Percentiles rank a stretch among this genome's conserved stretches.
These are phyloP conservation scores for Anas platyrhynchos DNA, from an alignment of 2,113 vertebrate genomes.

Conservation along the genomic window DNA sequence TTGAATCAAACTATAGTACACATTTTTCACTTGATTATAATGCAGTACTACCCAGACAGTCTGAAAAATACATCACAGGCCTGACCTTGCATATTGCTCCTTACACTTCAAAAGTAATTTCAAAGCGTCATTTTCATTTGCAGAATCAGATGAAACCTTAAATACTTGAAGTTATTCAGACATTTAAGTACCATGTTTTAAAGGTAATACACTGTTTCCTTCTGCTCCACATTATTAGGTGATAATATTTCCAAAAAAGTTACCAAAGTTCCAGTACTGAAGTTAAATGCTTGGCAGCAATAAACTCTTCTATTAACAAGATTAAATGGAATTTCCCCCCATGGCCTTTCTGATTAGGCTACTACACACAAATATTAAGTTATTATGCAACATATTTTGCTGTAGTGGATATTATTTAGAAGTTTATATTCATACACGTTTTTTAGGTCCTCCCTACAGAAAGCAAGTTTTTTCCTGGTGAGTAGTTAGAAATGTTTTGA, in stretches of 20 bases:
- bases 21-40: background rate
- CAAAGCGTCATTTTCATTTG: background rate
- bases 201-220: background rate
- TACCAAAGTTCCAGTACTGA: background rate
- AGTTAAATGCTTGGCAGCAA: background rate
- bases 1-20: background rate
- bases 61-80: background rate
- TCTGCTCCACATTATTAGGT: background rate
- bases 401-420: background rate
- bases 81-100: background rate
- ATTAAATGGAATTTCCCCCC: background rate
- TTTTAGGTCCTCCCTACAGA: background rate
- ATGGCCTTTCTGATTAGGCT: background rate
- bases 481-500: background rate
- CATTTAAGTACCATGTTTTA: background rate
- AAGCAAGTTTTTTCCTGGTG: background rate
- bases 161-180: background rate
- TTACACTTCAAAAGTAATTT: background rate
- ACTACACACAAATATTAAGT: background rate
- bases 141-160: background rate
- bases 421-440: background rate
- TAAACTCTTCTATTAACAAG: background rate
- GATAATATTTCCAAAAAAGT: background rate
- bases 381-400: background rate
- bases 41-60: background rate